Conservation (phyloP, 2,113 vertebrate genomes). For the Rhodinocichla rosea region DNA sequence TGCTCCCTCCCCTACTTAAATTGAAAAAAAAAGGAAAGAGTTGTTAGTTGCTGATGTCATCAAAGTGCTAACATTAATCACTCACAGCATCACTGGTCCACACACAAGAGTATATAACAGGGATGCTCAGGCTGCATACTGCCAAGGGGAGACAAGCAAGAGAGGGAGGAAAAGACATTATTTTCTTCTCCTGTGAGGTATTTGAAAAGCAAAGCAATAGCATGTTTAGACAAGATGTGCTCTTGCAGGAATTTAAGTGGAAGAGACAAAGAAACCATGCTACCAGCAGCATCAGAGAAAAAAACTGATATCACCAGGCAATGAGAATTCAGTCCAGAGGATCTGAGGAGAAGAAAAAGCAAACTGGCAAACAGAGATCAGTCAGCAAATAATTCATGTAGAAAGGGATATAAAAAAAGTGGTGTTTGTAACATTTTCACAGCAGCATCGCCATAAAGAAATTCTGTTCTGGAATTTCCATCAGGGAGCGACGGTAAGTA, state of each 20-base stretch:
- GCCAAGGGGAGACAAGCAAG: background rate
- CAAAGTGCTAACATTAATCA: constrained; percentile 59
- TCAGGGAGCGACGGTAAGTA: constrained; percentile 46
- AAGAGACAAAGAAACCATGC: constrained; percentile 46
- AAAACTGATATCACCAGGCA: constrained; percentile 1
- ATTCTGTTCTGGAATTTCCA: background rate
- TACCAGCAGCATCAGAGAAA: constrained; percentile 1
- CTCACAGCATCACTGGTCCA: constrained; percentile 42
- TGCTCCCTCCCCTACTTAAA: constrained; percentile 6
- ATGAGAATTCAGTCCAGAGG: constrained; percentile 2
- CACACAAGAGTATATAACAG: constrained; percentile 24
- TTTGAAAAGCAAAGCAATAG: constrained; percentile 45
- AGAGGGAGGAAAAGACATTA: background rate
- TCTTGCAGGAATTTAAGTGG: constrained; percentile 15
- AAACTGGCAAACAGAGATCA: constrained; percentile 34
- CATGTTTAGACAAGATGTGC: constrained; percentile 28
- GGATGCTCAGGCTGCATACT: background rate
- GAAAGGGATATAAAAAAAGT: background rate
- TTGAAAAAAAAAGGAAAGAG: background rate
- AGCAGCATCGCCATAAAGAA: background rate
- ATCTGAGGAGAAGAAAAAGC: background rate
- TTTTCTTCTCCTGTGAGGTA: background rate
- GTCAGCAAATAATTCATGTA: background rate
- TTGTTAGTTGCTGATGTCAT: constrained; percentile 64
- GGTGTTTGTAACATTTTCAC: background rate